phyloP scores from a whole-genome alignment of 37 sponge, comb jelly and placozoan genomes.

The Ianthella basta region DNA sequence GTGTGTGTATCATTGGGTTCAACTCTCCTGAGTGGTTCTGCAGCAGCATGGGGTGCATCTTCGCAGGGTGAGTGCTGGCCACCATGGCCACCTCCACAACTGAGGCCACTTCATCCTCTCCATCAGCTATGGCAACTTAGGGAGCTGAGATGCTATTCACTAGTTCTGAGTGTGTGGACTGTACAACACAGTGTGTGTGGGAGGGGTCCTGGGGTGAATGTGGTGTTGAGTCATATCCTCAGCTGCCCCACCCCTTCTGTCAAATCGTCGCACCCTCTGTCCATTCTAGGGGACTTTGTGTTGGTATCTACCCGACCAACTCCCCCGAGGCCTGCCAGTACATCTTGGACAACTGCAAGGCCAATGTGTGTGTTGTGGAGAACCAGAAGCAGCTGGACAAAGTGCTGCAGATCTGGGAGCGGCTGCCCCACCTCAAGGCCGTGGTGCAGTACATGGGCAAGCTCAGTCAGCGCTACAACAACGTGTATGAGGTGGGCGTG shows the following conservation, averaged over 20 bases:
- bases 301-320: conserved; percentile 86
- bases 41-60: conserved; percentile 20
- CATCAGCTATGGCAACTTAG: background rate
- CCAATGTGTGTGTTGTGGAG: conserved; percentile 76
- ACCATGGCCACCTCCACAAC: background rate
- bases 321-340: conserved; percentile 81
- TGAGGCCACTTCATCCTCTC: background rate
- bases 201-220: too few relatives aligned
- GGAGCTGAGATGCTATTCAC: background rate
- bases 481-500: conserved; percentile 67
- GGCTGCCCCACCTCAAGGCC: conserved; percentile 87
- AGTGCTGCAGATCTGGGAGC: conserved; percentile 76
- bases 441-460: conserved; percentile 95
- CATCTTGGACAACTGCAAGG: conserved; percentile 68
- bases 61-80: conserved; percentile 40
- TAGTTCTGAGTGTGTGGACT: background rate
- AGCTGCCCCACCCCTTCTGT: background rate
- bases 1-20: conserved; percentile 50
- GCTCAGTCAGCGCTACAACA: conserved; percentile 54
- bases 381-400: conserved; percentile 76
- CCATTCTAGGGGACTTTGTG: conserved; percentile 62
- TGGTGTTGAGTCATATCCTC: background rate
- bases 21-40: conserved; percentile 49
- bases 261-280: conserved; percentile 16
- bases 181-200: background rate